These are phyloP conservation scores for Oppia nitens DNA, from an alignment of 1,140 invertebrate species.

Conservation along the genomic window DNA sequence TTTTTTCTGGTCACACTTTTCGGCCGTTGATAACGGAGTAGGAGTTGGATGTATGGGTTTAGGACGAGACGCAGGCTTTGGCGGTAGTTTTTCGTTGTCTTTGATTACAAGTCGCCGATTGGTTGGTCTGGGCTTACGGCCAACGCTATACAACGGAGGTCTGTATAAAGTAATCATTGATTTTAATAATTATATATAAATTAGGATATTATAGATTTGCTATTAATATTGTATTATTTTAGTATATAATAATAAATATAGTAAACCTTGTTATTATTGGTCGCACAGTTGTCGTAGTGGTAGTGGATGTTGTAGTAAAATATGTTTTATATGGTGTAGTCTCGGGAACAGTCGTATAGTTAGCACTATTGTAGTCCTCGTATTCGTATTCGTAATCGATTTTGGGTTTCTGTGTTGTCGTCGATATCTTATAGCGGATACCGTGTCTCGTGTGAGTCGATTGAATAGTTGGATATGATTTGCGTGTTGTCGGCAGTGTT, in stretches of 20 bases:
- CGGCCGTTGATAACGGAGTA: constrained; percentile 33
- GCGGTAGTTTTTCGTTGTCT: neutral
- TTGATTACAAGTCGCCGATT: constrained; percentile 16
- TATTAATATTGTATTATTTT: too few species aligned
- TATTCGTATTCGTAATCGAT: constrained; percentile 2
- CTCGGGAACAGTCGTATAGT: neutral
- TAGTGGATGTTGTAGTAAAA: neutral
- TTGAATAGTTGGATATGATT: neutral
- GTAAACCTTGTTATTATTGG: neutral
- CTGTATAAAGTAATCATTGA: neutral
- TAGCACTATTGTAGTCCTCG: neutral
- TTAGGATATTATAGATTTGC: too few species aligned
- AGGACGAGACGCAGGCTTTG: constrained; percentile 14
- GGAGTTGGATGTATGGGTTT: constrained; percentile 17
- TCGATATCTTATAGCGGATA: neutral
- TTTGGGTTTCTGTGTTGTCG: neutral
- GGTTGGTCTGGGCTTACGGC: constrained; percentile 12
- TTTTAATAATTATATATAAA: too few species aligned
- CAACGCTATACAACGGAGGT: neutral
- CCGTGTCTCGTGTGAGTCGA: neutral
- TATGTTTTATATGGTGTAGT: neutral
- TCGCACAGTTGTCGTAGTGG: constrained; percentile 8
- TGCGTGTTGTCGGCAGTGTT: neutral
- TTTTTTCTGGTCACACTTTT: constrained; percentile 69
- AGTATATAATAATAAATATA: too few species aligned